Evolutionary conservation across 2,888 invertebrate genomes (phyloP).

Genomic region (Xestia xanthographa): DNA sequence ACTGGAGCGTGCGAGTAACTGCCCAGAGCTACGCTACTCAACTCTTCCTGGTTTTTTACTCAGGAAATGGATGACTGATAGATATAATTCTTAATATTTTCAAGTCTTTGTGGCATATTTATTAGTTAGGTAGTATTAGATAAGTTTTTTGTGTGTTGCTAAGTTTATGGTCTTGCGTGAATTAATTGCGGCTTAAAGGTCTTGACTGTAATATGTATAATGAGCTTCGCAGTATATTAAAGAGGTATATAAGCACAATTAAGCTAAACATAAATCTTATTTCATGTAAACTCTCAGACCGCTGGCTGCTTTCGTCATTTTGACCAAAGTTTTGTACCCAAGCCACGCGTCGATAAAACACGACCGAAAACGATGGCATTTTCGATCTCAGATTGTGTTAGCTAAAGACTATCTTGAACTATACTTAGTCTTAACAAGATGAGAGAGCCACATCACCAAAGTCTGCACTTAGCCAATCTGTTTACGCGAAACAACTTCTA

Average conservation of each 20-base stretch:
- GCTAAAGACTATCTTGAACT: not conserved
- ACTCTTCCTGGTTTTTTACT: slow-evolving; percentile 81
- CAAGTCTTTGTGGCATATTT: slow-evolving; percentile 31
- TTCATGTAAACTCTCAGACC: not conserved
- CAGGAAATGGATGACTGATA: slow-evolving; percentile 75
- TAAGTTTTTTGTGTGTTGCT: slow-evolving; percentile 26
- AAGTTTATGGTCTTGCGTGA: slow-evolving; percentile 1
- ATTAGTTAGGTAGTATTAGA: slow-evolving; percentile 20
- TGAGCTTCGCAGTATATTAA: not conserved
- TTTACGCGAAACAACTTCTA: slow-evolving; percentile 67
- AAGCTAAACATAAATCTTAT: not conserved
- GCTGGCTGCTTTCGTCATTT: not conserved
- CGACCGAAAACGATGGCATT: no score
- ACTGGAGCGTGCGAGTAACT: slow-evolving; percentile 83
- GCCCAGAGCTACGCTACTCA: slow-evolving; percentile 73
- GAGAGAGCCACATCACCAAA: slow-evolving; percentile 25
- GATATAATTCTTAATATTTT: slow-evolving; percentile 51
- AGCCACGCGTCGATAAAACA: no score
- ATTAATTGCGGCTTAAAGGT: slow-evolving; percentile 12
- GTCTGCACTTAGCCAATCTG: slow-evolving; percentile 43
- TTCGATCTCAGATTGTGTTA: not conserved
- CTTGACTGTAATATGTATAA: not conserved
- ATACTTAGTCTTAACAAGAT: not conserved
- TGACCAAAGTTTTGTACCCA: not conserved
- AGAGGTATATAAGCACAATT: not conserved